Base-by-base conservation (phyloP, 2,888 invertebrate species). In the Caenorhabditis sinica region DNA sequence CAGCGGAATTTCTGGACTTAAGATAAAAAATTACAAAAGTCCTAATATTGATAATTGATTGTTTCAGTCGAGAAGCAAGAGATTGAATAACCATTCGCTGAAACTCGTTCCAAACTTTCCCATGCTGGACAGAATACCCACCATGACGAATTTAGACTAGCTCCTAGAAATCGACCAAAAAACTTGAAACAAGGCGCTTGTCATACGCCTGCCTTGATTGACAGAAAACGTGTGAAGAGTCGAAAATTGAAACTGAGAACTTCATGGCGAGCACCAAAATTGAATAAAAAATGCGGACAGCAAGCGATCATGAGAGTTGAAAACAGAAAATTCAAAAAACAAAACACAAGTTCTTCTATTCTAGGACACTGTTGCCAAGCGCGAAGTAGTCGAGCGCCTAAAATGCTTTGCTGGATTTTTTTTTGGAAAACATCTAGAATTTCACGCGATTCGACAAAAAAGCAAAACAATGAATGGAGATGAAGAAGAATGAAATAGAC, bases 381-480 rank as follows among this genome's bases (percentile, higher is more conserved):
- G n/a, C 23, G 17, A 11, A 20, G 36, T 15, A 30, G 51, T 25
- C 20, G 13, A 36, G 63, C 28, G 36, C 15, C 49, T 6, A 43
- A 63, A 63, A 63, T 61, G 20, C 3, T 43, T n/a, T 23, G 8
- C 17, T 17, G 49, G 49, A 49, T 49, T 49, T 49, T 11, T 49
- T 13, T 36, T 23, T 17, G 45, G 20, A 51, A 58, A 53, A 45
- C 28, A 28, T 30, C 66, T 66, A 45, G 58, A 30, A 68, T 30
- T 30, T 43, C 40, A 53, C 51, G 61, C 63, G 33, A 69, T 79
- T 63, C 77, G 51, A 79, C 68, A 69, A 63, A 71, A 77, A 79
- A 79, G 43, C 77, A 79, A 72, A 72, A 79, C 79, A 79, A 79
- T 65, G 66, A 75, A 36, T 43, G 20, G 43, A 45, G 58, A 75